Percentiles rank a stretch among this genome's conserved stretches.
Conservation (phyloP, 2,113 vertebrate species). For the Lynx canadensis region DNA sequence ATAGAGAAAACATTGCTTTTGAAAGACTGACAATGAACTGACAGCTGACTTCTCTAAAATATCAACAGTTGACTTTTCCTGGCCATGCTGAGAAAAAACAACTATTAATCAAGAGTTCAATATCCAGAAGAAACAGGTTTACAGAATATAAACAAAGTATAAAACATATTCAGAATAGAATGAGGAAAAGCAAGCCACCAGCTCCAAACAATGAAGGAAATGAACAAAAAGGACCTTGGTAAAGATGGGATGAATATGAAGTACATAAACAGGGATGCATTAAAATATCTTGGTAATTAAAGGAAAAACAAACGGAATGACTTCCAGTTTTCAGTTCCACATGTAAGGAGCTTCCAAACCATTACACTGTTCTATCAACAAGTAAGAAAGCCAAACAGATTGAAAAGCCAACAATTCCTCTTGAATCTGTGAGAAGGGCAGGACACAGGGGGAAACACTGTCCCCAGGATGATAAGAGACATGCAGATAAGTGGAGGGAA, state of each 20-base stretch:
- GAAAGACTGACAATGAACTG: not conserved
- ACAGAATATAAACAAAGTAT: not conserved
- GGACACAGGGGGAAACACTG: not conserved
- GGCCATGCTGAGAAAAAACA: not conserved
- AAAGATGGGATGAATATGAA: not conserved
- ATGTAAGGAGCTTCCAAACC: not conserved
- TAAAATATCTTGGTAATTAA: not conserved
- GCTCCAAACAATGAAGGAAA: not conserved
- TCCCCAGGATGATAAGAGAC: not conserved
- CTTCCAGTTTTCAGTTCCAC: not conserved
- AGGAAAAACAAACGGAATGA: not conserved
- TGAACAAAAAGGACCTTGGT: not conserved
- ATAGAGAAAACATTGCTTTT: constrained; percentile 2
- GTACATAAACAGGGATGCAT: not conserved
- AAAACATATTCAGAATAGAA: not conserved
- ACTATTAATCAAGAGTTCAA: not conserved
- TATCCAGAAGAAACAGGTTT: not conserved
- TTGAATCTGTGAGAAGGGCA: not conserved
- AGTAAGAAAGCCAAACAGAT: not conserved
- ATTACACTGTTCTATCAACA: not conserved
- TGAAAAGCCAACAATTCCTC: not conserved
- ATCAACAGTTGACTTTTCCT: not conserved
- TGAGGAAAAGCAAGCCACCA: not conserved
- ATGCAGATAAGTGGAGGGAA: not conserved
- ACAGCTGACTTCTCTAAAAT: not conserved